phyloP scores from a whole-genome alignment of 2,797 vertebrate species.

The Artibeus lituratus region DNA sequence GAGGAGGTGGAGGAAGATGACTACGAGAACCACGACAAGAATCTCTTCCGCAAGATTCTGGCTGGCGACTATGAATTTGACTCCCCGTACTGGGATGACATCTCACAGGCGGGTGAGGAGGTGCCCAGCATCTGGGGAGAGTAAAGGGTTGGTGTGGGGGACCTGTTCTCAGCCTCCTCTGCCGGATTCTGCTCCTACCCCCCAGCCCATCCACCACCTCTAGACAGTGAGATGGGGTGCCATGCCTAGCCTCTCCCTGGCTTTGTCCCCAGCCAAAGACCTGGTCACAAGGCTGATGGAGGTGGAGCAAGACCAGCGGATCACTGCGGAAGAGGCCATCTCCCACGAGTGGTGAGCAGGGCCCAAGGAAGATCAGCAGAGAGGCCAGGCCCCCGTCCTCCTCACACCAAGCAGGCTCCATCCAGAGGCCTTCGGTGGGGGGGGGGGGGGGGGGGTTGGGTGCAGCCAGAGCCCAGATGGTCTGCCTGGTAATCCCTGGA shows the following conservation, averaged over 20 bases:
- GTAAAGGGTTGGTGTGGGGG: neutral
- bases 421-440: neutral
- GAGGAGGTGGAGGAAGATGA: conserved; percentile 97
- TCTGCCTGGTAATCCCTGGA: neutral
- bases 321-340: conserved; percentile 97
- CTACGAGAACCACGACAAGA: conserved; percentile 98
- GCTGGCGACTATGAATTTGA: conserved; percentile 98
- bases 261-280: conserved; percentile 82
- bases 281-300: conserved; percentile 97
- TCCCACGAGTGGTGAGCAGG: conserved; percentile 94
- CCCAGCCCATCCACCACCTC: neutral
- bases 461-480: neutral
- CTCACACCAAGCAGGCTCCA: neutral
- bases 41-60: conserved; percentile 97
- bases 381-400: neutral
- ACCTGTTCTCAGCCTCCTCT: conserved; percentile 3
- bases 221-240: neutral
- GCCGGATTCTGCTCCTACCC: conserved; percentile 28
- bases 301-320: conserved; percentile 96
- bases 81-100: conserved; percentile 98
- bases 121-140: neutral
- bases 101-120: conserved; percentile 94
- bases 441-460: neutral
- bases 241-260: conserved; percentile 50
- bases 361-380: neutral